Base-by-base conservation (phyloP, 2,797 vertebrate genomes). In the Rhynchonycteris naso region DNA sequence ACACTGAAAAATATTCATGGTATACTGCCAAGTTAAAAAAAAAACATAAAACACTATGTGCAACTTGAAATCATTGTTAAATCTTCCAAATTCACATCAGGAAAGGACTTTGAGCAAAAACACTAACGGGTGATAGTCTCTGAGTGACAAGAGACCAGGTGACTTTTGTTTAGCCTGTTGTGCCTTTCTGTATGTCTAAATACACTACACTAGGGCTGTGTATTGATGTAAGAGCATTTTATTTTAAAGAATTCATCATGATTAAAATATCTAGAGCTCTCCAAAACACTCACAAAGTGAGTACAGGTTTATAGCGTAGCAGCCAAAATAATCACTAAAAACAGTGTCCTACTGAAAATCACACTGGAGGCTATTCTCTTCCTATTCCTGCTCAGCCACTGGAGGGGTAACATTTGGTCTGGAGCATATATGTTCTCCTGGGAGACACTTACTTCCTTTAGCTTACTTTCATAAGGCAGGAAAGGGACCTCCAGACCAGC, bases 141-240 rank as follows among this genome's bases (percentile, higher is more conserved):
- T 81, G 35, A 50, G 59, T 26, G 35, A 54, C 16, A 11, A 47
- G 16, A 2, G 80, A 81, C 54, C 0, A 81, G 14, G 66, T 71
- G 35, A 68, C 84, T 96, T 88, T 43, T 59, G 19, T 81, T 92
- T 91, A 79, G 33, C 75, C 38, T 13, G 43, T 33, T 71, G 16
- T 63, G 24, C 50, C 91, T 82, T 88, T 65, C 33, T 82, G 15
- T 65, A 89, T 89, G 74, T 94, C 88, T 86, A 93, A 91, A 22
- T 43, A 65, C 6, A 80, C 35, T 33, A 61, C 14, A 43, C 26
- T 22, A 18, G 26, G 18, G 12, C 9, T 15, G 11, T 47, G 0
- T 18, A 52, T 38, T 65, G 38, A n/a, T 9, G 68, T 26, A 33
- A 9, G 38, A 43, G 38, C 7, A 21, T 38, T 16, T 28, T 52